Conservation (phyloP, 2,113 vertebrate genomes). For the Heterotis niloticus region DNA sequence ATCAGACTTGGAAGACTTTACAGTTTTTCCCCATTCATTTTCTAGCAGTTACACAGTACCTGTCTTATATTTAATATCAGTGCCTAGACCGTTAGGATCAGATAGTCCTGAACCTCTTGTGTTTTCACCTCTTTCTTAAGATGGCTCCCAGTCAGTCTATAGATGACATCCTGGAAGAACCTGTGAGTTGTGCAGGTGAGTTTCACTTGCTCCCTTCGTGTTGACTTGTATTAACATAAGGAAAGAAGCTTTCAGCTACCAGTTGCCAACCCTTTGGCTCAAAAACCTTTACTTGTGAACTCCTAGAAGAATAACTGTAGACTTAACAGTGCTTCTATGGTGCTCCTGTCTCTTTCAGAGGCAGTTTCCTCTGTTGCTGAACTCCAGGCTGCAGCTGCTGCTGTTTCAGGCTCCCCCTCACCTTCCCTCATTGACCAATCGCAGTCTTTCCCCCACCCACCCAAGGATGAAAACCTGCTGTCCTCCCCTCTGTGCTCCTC, state of each 20-base stretch:
- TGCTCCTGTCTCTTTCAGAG: conserved; percentile 46
- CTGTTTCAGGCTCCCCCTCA: conserved; percentile 34
- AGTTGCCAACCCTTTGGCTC: neutral
- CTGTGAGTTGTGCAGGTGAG: conserved; percentile 64
- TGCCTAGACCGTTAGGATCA: neutral
- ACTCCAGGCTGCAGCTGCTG: conserved; percentile 48
- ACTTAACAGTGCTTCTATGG: conserved; percentile 7
- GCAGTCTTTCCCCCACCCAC: conserved; percentile 44
- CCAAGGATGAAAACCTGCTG: conserved; percentile 58
- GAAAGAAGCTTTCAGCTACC: no score
- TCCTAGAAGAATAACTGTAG: neutral
- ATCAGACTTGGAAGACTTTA: no score
- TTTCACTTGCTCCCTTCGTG: neutral
- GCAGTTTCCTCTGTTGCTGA: conserved; percentile 53
- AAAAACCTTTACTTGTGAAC: neutral
- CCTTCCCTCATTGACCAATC: conserved; percentile 46
- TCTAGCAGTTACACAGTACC: neutral
- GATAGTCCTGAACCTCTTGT: conserved; percentile 12
- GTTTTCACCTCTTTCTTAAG: conserved; percentile 50
- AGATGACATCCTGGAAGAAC: conserved; percentile 78
- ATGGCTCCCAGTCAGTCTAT: conserved; percentile 77
- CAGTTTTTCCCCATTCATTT: no score
- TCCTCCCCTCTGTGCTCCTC: conserved; percentile 70
- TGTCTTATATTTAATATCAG: neutral
- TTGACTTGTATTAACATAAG: neutral